Evolutionary conservation across 2,113 vertebrate species (phyloP), one percentile per base, ranked within the genome.

Genomic region (Eublepharis macularius): DNA sequence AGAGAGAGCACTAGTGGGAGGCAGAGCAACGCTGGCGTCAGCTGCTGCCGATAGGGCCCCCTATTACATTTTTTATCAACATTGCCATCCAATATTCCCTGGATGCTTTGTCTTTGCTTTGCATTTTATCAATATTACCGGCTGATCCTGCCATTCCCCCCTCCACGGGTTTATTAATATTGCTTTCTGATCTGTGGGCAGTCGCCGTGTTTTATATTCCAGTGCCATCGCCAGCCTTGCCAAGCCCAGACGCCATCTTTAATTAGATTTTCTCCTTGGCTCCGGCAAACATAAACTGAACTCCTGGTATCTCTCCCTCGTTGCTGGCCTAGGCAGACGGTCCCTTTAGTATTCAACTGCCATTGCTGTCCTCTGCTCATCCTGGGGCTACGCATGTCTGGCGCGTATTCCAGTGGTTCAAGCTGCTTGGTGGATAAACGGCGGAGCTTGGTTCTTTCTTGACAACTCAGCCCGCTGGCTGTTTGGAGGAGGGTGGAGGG

Each of bases 241-340:
- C 95, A 95, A 96, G 93, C 93, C 91, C 92, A 80, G 81, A 86
- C 80, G 92, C 96, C 95, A 95, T 95, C 90, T 96, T 96, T 96
- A 96, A 96, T 96, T 96, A 96, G 95, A 95, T 96, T 96, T 96
- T 91, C 95, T 95, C 93, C 94, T 89, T 92, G 91, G 94, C 91
- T 94, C 92, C 79, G 86, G 90, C 94, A 95, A 95, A 96, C 92
- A 95, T 94, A 95, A 95, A 95, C 89, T 91, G 95, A 95, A 92
- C 94, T 93, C 85, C 86, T 49, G 73, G 87, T 93, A 86, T 94
- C 89, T 92, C 86, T 91, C 75, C 89, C 76, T 90, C 26, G 51
- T 57, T 21, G 75, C 89, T 49, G 94, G 85, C 77, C 36, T 86
- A 76, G 86, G 73, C 1, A 81, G 89, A 85, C 45, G 66, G 72